phyloP scores from a whole-genome alignment of 2,113 vertebrate genomes.

The Rhea americana region DNA sequence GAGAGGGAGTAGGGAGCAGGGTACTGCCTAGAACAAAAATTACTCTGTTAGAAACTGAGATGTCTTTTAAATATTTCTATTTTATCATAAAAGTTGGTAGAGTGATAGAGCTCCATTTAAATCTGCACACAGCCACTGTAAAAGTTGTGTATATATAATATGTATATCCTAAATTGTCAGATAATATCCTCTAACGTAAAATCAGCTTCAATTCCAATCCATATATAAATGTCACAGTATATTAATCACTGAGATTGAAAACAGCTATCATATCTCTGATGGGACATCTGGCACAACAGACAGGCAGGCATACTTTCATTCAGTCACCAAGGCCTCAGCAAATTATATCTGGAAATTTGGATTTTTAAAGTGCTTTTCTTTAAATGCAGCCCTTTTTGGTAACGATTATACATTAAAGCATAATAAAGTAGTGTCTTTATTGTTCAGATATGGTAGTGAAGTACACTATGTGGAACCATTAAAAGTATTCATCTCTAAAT shows the following conservation, averaged over 20 bases:
- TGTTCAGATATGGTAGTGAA: conserved; percentile 4
- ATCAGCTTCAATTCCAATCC: conserved; percentile 2
- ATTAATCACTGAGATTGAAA: conserved; percentile 46
- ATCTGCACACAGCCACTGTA: neutral
- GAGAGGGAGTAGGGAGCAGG: neutral
- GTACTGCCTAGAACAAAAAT: neutral
- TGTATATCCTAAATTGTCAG: neutral
- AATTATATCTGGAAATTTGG: conserved; percentile 10
- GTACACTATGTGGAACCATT: conserved; percentile 14
- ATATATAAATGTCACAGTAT: conserved; percentile 14
- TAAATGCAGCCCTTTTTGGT: conserved; percentile 22
- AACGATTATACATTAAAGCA: conserved; percentile 44
- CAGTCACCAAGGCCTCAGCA: conserved; percentile 7
- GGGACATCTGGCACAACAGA: conserved; percentile 33
- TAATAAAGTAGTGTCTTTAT: conserved; percentile 23
- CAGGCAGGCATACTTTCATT: neutral
- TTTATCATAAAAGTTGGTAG: neutral
- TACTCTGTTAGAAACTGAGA: neutral
- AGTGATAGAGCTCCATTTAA: neutral
- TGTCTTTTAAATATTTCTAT: neutral
- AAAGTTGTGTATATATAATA: neutral
- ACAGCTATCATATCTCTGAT: conserved; percentile 10
- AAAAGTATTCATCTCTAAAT: conserved; percentile 35
- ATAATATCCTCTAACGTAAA: neutral
- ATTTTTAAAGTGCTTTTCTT: conserved; percentile 37